Evolutionary conservation across 2,888 invertebrate genomes (phyloP), one percentile per base, ranked within the genome.

Genomic region (Cecidostiba fungosa): DNA sequence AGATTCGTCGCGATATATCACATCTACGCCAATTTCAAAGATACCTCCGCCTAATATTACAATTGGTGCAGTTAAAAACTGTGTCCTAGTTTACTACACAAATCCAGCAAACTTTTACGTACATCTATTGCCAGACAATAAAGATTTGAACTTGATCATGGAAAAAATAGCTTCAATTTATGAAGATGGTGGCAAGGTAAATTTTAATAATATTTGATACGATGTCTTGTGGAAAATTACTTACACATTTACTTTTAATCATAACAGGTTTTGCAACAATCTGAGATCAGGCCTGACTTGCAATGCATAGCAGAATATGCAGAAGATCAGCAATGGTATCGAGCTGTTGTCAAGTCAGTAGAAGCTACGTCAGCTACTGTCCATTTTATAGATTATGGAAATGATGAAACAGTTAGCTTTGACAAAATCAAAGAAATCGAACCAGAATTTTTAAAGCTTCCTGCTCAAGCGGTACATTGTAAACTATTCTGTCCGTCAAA

Each of bases 301-400:
- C 88, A 89, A n/a, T 93, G 93, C 69, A 84, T 93, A 12, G 92
- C 93, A 72, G 92, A 91, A 69, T 93, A 92, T 50, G 88, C 91
- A 0, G 90, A 91, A 1, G 97, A 97, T 92, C 94, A 94, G 4
- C 95, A 95, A 91, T 97, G 97, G 97, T 97, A 97, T 90, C 94
- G 97, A 82, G 96, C 95, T 0, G 32, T 89, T 1, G 88, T 93
- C 6, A 94, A 94, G 85, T 94, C 96, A 39, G 84, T 94, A 62
- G 93, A 93, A 85, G 94, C 94, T 69, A 92, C 92, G 0, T 93
- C 92, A n/a, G 94, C 94, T 14, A 94, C 92, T 62, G 94, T 96
- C 0, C 94, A 94, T 16, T 97, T 95, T 90, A 90, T 96, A 0
- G 97, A 97, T 92, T 97, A 97, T 88, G 97, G 97, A 73, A 97